A percentile compares a stretch with the other conserved stretches of the same genome.
These are phyloP conservation scores for Paracyclopina nana DNA, from an alignment of 1,140 invertebrate species.

Conservation along the genomic window DNA sequence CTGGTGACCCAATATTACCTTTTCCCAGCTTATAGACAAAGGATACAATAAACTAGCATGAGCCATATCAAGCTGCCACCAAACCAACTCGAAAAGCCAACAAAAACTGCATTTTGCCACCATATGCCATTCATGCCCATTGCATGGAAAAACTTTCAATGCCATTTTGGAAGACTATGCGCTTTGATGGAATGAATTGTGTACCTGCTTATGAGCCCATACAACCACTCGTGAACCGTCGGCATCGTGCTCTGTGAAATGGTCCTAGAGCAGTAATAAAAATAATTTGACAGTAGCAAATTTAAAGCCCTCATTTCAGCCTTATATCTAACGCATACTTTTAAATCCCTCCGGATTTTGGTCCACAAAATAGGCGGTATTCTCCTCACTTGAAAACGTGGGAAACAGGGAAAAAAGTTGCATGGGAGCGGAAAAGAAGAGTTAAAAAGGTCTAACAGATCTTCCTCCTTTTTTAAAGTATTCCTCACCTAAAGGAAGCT, in stretches of 20 bases:
- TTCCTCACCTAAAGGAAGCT: constrained; percentile 1
- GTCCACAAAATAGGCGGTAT: constrained; percentile 12
- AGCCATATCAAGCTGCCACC: no score
- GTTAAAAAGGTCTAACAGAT: neutral
- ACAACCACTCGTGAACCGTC: constrained; percentile 11
- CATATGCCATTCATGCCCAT: no score
- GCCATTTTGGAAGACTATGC: no score
- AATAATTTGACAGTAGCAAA: neutral
- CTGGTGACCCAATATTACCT: no score
- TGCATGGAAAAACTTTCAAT: no score
- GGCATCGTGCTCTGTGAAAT: constrained; percentile 4
- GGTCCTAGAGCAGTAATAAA: constrained; percentile 3
- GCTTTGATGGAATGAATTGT: neutral
- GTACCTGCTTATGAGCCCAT: constrained; percentile 14
- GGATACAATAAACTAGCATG: no score
- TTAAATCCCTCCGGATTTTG: constrained; percentile 11
- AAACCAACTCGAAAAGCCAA: no score
- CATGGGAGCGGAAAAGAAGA: no score
- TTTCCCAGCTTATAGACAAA: no score
- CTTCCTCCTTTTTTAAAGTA: neutral
- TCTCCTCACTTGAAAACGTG: neutral
- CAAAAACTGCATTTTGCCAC: no score
- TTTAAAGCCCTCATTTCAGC: neutral
- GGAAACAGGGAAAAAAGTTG: no score
- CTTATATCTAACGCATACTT: neutral